Evolutionary conservation across 2,797 vertebrate species (phyloP).

Genomic region (Podarcis siculus): DNA sequence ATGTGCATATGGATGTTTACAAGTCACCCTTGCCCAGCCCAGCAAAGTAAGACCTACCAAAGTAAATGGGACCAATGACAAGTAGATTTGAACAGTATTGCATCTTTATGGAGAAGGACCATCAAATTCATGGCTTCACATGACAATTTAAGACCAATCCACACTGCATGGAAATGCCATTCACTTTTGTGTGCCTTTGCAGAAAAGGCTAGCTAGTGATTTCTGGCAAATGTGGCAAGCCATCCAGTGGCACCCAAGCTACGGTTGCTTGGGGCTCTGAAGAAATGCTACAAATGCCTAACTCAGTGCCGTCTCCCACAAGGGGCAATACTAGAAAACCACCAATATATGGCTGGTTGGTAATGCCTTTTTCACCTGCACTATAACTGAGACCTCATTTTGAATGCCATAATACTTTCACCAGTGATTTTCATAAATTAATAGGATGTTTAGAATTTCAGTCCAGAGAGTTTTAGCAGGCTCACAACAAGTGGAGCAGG

Average conservation of each 20-base stretch:
- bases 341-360: too few relatives aligned
- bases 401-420: too few relatives aligned
- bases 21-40: neutral
- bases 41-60: neutral
- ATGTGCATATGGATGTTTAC: neutral
- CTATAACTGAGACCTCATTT: too few relatives aligned
- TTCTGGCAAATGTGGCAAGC: neutral
- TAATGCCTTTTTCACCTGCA: too few relatives aligned
- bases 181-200: neutral
- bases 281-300: too few relatives aligned
- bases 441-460: too few relatives aligned
- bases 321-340: too few relatives aligned
- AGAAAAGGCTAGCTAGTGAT: neutral
- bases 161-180: neutral
- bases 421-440: too few relatives aligned
- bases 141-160: neutral
- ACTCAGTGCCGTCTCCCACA: too few relatives aligned
- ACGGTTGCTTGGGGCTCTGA: too few relatives aligned
- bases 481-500: too few relatives aligned
- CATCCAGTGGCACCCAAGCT: neutral
- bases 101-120: neutral
- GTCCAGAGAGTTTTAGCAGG: too few relatives aligned
- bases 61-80: neutral
- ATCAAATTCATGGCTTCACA: neutral
- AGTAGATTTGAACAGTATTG: neutral